phyloP scores from a whole-genome alignment of 2,888 invertebrate genomes.

The Meta bourneti region DNA sequence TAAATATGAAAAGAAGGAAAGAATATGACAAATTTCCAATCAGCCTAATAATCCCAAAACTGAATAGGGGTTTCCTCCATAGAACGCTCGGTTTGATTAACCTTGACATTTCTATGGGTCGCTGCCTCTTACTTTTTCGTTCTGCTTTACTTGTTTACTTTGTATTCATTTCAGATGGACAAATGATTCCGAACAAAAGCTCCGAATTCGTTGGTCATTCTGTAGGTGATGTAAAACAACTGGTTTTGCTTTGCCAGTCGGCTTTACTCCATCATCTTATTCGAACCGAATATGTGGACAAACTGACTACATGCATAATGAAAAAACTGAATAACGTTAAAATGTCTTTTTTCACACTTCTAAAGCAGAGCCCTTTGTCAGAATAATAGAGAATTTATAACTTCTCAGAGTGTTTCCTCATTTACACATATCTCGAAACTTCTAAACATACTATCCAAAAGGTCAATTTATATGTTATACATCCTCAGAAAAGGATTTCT shows the following conservation, averaged over 20 bases:
- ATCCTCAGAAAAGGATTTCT: no score
- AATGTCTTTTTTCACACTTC: no score
- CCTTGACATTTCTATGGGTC: conserved; percentile 37
- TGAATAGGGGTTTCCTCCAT: not conserved
- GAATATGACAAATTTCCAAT: not conserved
- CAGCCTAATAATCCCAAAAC: not conserved
- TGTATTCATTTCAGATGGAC: not conserved
- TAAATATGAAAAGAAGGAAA: not conserved
- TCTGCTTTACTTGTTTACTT: conserved; percentile 8
- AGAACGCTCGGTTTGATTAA: not conserved
- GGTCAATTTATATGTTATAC: no score
- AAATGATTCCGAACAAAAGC: not conserved
- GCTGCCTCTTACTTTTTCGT: not conserved
- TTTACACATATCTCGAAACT: no score
- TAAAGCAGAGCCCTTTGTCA: no score
- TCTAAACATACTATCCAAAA: no score
- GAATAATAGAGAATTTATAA: no score
- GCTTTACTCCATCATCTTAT: not conserved
- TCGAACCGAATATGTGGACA: no score
- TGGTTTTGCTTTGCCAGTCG: not conserved
- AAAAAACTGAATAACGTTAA: no score
- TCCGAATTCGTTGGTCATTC: conserved; percentile 30
- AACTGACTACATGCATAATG: no score
- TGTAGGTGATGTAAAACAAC: conserved; percentile 7
- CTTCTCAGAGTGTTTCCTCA: no score